A percentile compares a stretch with the other conserved stretches of the same genome.
phyloP scores from a whole-genome alignment of 1,140 invertebrate genomes.

The Prorops nasuta region DNA sequence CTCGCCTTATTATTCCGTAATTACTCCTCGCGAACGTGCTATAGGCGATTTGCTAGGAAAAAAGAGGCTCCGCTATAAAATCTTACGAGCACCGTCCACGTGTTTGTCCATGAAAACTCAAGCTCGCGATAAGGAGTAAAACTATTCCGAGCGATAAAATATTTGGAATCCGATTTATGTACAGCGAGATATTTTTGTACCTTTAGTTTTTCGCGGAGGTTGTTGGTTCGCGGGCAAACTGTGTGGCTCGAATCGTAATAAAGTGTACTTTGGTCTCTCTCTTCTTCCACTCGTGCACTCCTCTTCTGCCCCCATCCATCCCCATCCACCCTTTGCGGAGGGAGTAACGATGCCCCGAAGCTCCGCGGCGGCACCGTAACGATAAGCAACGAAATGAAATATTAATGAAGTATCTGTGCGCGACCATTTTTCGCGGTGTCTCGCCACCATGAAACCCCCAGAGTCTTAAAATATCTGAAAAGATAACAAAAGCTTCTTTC shows the following conservation, averaged over 20 bases:
- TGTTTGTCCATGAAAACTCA: too few species aligned
- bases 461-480: too few species aligned
- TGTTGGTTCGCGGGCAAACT: neutral
- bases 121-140: neutral
- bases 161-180: constrained; percentile 13
- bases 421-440: constrained; percentile 35
- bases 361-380: constrained; percentile 44
- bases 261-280: constrained; percentile 22
- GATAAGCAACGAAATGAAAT: constrained; percentile 58
- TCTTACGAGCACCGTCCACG: too few species aligned
- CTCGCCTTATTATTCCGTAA: constrained; percentile 5
- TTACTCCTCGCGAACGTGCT: constrained; percentile 11
- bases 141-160: constrained; percentile 4
- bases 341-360: constrained; percentile 54
- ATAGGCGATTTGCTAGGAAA: too few species aligned
- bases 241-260: constrained; percentile 16
- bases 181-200: constrained; percentile 4
- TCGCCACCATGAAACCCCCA: constrained; percentile 31
- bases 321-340: constrained; percentile 26
- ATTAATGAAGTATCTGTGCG: constrained; percentile 51
- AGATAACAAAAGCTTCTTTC: too few species aligned
- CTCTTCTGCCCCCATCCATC: constrained; percentile 7
- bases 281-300: constrained; percentile 1
- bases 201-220: neutral
- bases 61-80: too few species aligned